These are phyloP conservation scores for Ceratosolen fusciceps DNA, from an alignment of 1,140 invertebrate genomes.

Conservation along the genomic window DNA sequence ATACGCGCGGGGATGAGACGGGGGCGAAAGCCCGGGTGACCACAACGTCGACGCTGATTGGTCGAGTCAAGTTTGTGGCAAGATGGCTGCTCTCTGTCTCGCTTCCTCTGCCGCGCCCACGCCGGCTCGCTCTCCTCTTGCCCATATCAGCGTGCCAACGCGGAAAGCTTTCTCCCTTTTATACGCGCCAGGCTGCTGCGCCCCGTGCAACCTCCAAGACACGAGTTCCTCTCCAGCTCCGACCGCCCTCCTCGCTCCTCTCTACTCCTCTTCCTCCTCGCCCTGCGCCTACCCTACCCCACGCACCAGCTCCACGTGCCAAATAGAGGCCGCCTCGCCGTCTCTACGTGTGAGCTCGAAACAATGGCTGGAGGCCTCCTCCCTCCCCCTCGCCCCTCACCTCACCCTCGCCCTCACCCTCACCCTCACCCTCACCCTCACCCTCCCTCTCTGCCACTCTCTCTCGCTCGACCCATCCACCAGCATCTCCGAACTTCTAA, in stretches of 20 bases:
- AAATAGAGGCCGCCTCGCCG: slow-evolving; percentile 1
- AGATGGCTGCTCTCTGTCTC: slow-evolving; percentile 63
- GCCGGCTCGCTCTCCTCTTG: neutral
- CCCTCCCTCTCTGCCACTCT: no score
- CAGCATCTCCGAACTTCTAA: neutral
- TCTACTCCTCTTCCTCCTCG: no score
- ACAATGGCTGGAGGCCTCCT: slow-evolving; percentile 12
- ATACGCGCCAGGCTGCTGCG: neutral
- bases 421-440: neutral
- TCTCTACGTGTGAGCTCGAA: slow-evolving; percentile 3
- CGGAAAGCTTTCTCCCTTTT: slow-evolving; percentile 42
- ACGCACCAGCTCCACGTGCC: neutral
- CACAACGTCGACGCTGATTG: slow-evolving; percentile 72
- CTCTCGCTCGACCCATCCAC: no score
- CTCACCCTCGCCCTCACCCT: no score
- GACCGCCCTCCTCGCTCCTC: no score
- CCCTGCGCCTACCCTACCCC: no score
- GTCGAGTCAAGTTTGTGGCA: slow-evolving; percentile 73
- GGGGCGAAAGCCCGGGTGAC: slow-evolving; percentile 63
- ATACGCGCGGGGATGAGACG: slow-evolving; percentile 43
- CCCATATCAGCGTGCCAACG: slow-evolving; percentile 6
- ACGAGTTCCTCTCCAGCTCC: slow-evolving; percentile 1
- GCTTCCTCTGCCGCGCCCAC: slow-evolving; percentile 45
- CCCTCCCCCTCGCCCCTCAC: neutral
- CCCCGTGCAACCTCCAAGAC: slow-evolving; percentile 48